A percentile compares a stretch with the other conserved stretches of the same genome.
Evolutionary conservation across 2,797 vertebrate genomes (phyloP).

Genomic region (Scleropages formosus): DNA sequence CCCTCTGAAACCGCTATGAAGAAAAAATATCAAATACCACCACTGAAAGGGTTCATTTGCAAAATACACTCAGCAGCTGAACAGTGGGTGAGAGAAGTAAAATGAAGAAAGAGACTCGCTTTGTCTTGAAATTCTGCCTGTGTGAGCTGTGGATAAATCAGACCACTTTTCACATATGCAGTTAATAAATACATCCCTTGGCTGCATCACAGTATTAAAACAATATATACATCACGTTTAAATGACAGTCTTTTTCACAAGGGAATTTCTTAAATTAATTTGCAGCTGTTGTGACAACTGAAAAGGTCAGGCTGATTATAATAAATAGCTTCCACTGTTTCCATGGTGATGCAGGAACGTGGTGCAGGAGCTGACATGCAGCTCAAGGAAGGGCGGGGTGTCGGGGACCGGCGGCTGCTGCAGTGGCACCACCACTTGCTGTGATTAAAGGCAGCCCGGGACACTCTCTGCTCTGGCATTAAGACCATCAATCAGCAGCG

Average conservation of each 20-base stretch:
- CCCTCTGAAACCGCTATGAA: neutral
- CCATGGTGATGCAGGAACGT: conserved; percentile 39
- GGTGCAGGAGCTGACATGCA: conserved; percentile 2
- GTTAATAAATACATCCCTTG: conserved; percentile 11
- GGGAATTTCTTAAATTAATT: conserved; percentile 26
- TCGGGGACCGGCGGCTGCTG: conserved; percentile 21
- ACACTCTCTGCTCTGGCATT: neutral
- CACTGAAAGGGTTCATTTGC: neutral
- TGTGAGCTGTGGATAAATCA: neutral
- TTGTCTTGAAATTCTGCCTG: neutral
- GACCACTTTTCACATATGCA: neutral
- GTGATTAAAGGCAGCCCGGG: conserved; percentile 23
- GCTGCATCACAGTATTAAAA: neutral
- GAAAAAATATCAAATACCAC: neutral
- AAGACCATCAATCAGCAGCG: neutral
- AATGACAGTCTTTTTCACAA: neutral
- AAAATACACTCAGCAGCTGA: neutral
- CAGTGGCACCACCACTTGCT: conserved; percentile 4
- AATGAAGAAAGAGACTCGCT: neutral
- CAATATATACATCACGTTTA: neutral
- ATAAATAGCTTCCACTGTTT: conserved; percentile 43
- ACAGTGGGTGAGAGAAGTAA: neutral
- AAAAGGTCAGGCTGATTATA: conserved; percentile 44
- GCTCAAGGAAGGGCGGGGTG: neutral
- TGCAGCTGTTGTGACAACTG: conserved; percentile 36